Evolutionary conservation across 2,113 vertebrate species (phyloP).

Genomic region (Malaclemys terrapin): DNA sequence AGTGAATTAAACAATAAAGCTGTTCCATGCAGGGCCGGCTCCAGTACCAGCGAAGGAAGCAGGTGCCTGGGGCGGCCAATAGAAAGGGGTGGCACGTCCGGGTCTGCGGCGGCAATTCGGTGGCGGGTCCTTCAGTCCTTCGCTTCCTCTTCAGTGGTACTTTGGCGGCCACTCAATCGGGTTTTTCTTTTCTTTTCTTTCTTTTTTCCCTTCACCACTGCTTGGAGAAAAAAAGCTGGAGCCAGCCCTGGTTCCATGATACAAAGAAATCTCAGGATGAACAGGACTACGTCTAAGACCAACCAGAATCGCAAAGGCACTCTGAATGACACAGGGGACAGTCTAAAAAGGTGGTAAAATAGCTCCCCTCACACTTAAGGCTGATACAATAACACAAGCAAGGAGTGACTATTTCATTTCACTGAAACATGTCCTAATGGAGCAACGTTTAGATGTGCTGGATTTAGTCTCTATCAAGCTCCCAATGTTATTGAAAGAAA

Average conservation of each 20-base stretch:
- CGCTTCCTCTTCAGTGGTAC: no score
- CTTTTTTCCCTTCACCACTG: no score
- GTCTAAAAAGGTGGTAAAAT: not conserved
- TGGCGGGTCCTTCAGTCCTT: no score
- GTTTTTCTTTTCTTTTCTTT: no score
- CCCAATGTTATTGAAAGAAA: not conserved
- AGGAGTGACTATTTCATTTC: not conserved
- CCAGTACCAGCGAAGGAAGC: no score
- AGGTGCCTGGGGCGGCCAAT: no score
- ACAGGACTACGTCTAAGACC: not conserved
- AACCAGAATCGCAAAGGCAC: not conserved
- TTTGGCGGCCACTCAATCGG: no score
- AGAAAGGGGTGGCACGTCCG: no score
- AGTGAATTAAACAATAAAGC: not conserved
- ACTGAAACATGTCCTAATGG: not conserved
- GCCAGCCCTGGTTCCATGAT: not conserved
- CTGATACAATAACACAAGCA: not conserved
- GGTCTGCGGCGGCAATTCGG: no score
- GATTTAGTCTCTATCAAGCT: conserved; percentile 17
- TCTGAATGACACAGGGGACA: not conserved
- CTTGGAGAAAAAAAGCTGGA: no score
- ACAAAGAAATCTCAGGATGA: not conserved
- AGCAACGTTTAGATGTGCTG: not conserved
- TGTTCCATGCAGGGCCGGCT: not conserved
- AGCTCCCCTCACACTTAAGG: not conserved